These are phyloP conservation scores for Drosophila tsacasi DNA, from an alignment of 1,140 invertebrate genomes.

Conservation along the genomic window DNA sequence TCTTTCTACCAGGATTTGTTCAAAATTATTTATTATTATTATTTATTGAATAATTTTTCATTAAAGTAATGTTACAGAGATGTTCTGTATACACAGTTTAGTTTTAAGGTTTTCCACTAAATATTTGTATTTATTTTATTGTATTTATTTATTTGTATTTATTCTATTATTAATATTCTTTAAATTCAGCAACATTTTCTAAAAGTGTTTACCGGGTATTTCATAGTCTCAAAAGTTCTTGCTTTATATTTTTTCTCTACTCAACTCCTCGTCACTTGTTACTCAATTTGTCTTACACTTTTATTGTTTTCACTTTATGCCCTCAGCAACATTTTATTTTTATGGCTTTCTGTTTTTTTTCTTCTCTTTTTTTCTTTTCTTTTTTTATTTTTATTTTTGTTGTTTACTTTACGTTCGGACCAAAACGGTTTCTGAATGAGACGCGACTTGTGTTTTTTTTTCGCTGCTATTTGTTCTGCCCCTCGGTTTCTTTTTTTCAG, in stretches of 20 bases:
- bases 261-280: conserved; percentile 70
- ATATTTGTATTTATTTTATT: neutral
- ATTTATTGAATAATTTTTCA: no score
- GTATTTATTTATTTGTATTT: neutral
- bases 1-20: no score
- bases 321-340: conserved; percentile 39
- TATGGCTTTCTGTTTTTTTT: conserved; percentile 24
- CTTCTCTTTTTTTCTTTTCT: neutral
- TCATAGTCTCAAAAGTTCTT: neutral
- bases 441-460: conserved; percentile 60
- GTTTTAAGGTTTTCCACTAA: no score
- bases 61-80: no score
- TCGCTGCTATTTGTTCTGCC: conserved; percentile 37
- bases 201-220: conserved; percentile 7
- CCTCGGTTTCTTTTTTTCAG: conserved; percentile 48
- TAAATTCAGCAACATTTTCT: neutral
- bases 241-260: conserved; percentile 13
- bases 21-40: no score
- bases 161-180: neutral
- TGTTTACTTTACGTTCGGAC: conserved; percentile 45
- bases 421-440: conserved; percentile 53
- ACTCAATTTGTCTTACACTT: conserved; percentile 75
- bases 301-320: conserved; percentile 66
- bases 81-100: no score
- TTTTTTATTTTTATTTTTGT: conserved; percentile 30